phyloP scores from a whole-genome alignment of 1,140 invertebrate species.

The Helicoverpa zea region DNA sequence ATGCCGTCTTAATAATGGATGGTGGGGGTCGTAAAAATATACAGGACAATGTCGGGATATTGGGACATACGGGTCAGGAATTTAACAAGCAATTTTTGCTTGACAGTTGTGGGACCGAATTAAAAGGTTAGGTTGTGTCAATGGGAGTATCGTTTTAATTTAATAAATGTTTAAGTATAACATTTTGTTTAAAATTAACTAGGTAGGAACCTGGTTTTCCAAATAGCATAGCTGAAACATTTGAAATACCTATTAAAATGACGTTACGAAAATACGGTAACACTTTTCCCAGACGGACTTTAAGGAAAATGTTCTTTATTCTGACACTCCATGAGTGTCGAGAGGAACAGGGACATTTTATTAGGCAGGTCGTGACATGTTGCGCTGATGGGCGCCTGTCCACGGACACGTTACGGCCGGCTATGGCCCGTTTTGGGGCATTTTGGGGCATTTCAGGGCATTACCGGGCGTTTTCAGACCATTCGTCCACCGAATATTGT shows the following conservation, averaged over 20 bases:
- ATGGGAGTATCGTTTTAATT: too few relatives aligned
- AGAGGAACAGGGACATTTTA: conserved; percentile 45
- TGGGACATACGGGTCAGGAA: conserved; percentile 4
- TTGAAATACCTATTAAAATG: too few relatives aligned
- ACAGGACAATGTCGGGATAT: conserved; percentile 6
- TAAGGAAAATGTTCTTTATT: background rate
- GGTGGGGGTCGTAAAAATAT: conserved; percentile 39
- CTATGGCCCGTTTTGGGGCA: conserved; percentile 46
- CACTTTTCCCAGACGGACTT: background rate
- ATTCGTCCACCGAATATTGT: conserved; percentile 50
- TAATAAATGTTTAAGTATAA: too few relatives aligned
- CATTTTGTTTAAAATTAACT: too few relatives aligned
- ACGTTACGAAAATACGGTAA: background rate
- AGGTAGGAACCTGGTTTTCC: too few relatives aligned
- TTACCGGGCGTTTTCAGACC: conserved; percentile 45
- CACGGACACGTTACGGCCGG: conserved; percentile 45
- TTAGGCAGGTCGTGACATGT: conserved; percentile 55
- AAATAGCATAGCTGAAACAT: too few relatives aligned
- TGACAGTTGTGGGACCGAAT: too few relatives aligned
- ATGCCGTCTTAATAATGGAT: conserved; percentile 46
- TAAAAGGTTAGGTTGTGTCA: too few relatives aligned
- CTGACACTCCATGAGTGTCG: conserved; percentile 1
- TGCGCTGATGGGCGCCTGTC: conserved; percentile 50
- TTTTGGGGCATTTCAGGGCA: conserved; percentile 37
- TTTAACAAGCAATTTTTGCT: background rate